Evolutionary conservation across 2,888 invertebrate genomes (phyloP).

Genomic region (Ecliptopera silaceata): DNA sequence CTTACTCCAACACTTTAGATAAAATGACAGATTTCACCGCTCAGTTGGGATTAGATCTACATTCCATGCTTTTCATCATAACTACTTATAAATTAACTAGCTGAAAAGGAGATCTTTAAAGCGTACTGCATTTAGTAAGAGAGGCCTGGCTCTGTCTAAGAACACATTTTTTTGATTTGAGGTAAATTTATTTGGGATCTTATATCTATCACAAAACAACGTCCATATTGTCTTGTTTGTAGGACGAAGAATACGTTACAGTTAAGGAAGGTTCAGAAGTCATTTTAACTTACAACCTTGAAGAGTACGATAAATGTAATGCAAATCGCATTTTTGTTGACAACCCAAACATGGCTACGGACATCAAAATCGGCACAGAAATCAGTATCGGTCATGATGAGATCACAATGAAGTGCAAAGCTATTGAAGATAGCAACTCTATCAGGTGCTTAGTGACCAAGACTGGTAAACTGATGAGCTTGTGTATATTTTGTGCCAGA

Average conservation of each 20-base stretch:
- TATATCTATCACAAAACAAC: too few species aligned
- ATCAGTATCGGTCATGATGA: constrained; percentile 46
- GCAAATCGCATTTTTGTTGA: constrained; percentile 48
- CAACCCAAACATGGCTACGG: constrained; percentile 42
- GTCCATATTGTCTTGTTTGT: constrained; percentile 14
- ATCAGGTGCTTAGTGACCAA: constrained; percentile 47
- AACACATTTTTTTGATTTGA: too few species aligned
- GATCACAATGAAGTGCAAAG: constrained; percentile 44
- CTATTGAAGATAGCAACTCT: constrained; percentile 34
- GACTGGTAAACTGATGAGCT: constrained; percentile 43
- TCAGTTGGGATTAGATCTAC: too few species aligned
- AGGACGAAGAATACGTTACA: constrained; percentile 34
- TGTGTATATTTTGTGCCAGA: constrained; percentile 42
- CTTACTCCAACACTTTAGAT: too few species aligned
- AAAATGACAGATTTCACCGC: too few species aligned
- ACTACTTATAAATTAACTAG: too few species aligned
- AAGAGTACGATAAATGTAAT: constrained; percentile 48
- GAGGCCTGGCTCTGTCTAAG: too few species aligned
- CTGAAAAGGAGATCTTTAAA: too few species aligned
- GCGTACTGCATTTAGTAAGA: too few species aligned
- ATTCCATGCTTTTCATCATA: too few species aligned
- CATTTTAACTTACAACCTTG: constrained; percentile 41
- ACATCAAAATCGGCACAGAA: constrained; percentile 46
- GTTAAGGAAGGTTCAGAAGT: constrained; percentile 40
- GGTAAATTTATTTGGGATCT: too few species aligned